Evolutionary conservation across 2,797 vertebrate genomes (phyloP), one percentile per base, ranked within the genome.

Genomic region (Ficedula albicollis): DNA sequence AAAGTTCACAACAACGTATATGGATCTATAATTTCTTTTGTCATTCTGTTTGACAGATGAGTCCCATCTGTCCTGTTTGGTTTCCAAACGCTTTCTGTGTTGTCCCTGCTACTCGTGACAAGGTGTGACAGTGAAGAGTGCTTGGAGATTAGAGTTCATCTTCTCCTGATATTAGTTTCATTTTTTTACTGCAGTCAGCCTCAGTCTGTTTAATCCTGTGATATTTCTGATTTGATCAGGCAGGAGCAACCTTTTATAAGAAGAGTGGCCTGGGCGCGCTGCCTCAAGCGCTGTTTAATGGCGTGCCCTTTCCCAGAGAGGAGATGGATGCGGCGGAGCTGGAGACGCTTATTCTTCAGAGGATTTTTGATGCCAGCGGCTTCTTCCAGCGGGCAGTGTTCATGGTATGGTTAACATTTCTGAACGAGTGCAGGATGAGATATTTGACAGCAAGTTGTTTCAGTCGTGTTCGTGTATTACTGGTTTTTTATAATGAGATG

Each of bases 261-360:
- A 98, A 98, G 98, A 98, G 98, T 80, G 99, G 99, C 67, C 97
- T 99, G 92, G 99, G 98, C 70, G 85, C 97, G 1, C 97, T 99
- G 90, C 99, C 99, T 83, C 98, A 99, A 94, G 99, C 97, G 63
- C 98, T 99, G 88, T 99, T 99, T 98, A 99, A 99, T 78, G 99
- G 99, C 52, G 97, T 99, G 83, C 98, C 98, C 73, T 98, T 99
- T 95, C 98, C 96, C 69, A 96, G 95, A 36, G 98, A 99, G 77
- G 98, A 99, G 97, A 98, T 99, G 98, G 98, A 98, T 97, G 98
- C 98, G n/a, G 98, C 98, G 6, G 98, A 99, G 72, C 96, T 99
- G 73, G 98, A 99, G 97, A 98, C 98, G 10, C 89, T 98, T 90
- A 94, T 99, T 93, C 97, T 99, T 73, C 98, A 99, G 95, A 99